Base-by-base conservation (phyloP, 2,888 invertebrate species). In the Odontothrips loti region DNA sequence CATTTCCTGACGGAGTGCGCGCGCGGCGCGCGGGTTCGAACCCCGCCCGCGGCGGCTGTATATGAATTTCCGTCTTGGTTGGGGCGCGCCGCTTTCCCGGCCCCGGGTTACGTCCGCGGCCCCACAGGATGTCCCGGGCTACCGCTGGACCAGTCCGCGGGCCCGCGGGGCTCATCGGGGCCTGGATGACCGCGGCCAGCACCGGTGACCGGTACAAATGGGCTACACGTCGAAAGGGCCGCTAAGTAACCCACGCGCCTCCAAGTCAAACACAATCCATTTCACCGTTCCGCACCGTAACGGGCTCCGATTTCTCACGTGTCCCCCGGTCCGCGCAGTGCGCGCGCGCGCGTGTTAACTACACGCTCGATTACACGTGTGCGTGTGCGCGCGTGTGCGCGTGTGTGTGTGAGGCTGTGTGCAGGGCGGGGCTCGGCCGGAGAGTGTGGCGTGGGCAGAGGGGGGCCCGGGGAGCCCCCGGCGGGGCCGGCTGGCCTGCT, bases 271-370 rank as follows among this genome's bases (percentile, higher is more conserved):
- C 68, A 75, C 68, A 75, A 75, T 75, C 68, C 68, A 75, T 27
- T 75, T 75, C 68, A 75, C 68, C 68, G 27, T 75, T 75, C 68
- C 68, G 68, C 68, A 75, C 68, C 68, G 68, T 75, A 75, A 75
- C 68, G 68, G 68, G 68, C 68, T 27, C 34, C 68, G 23, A 75
- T 75, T 75, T 75, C 68, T 75, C 68, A 75, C 68, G 68, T 75
- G 68, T 75, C 68, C 68, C 20, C 58, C 10, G 68, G 23, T 10
- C 23, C 68, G 20, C 11, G 48, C 12, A 8, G 48, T 48, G 17
- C 20, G 68, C 68, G 68, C 68, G 68, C 27, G 68, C 68, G 68
- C 68, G 68, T 75, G 68, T 75, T 75, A 75, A 75, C 68, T 75
- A 75, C 68, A 75, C 68, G 68, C 23, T 75, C 68, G 68, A 75